Base-by-base conservation (phyloP, 2,797 vertebrate species). In the Pteronotus mesoamericanus region DNA sequence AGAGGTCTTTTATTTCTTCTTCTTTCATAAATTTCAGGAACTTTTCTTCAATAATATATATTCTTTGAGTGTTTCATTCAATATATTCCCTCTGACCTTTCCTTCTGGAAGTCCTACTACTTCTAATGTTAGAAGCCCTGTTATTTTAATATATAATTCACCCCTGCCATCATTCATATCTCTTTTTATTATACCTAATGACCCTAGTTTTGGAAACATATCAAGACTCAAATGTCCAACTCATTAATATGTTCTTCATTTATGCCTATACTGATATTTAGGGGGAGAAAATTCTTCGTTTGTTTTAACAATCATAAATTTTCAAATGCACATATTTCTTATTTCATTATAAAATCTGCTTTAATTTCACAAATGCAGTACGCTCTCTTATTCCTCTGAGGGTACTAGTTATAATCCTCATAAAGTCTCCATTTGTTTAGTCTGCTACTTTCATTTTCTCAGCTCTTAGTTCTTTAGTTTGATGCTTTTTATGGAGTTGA, bases 31-130 rank as follows among this genome's bases (percentile, higher is more conserved):
- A 86, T 89, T 48, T 90, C 21, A 9, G 14, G 29, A 74, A 69
- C 10, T 34, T 94, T 34, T 46, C 64, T 32, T 48, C 12, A 69
- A 51, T 77, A 46, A 80, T 86, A 75, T 48, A n/a, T 6, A 74
- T 69, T 48, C 42, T 51, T 86, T 89, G 6, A 86, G 39, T 86
- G 92, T 92, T 74, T 94, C 39, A 94, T 72, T 92, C 46, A n/a
- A 59, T 39, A 34, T 32, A 72, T 86, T 74, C 39, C 44, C 29
- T 75, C 34, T 78, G 26, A 75, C 0, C 5, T 59, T 39, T 89
- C 83, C 44, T 90, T 83, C 34, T 44, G 80, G 24, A 84, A 66
- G 86, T 78, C 21, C 7, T 75, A 55, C 61, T 64, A 85, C 83
- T 92, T 92, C 55, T 89, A 77, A 95, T 10, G 6, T 66, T 61